Evolutionary conservation across 1,140 invertebrate genomes (phyloP).

Genomic region (Chrysopa pallens): DNA sequence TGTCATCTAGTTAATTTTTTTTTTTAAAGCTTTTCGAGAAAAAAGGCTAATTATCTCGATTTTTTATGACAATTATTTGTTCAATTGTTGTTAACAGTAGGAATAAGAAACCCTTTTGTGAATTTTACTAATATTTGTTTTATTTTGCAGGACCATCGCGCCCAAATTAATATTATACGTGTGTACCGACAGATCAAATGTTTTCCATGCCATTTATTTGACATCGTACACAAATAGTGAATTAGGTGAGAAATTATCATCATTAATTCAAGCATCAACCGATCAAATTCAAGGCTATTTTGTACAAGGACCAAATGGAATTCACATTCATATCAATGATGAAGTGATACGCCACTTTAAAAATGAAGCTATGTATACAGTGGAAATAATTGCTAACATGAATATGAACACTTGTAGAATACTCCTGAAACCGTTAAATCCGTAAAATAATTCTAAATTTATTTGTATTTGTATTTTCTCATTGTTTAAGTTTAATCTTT

Average conservation of each 20-base stretch:
- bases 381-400: conserved; percentile 25
- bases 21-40: neutral
- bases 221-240: conserved; percentile 43
- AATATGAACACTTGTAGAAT: too few species aligned
- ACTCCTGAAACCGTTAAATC: too few species aligned
- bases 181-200: conserved; percentile 40
- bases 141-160: conserved; percentile 37
- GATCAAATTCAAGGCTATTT: conserved; percentile 40
- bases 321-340: conserved; percentile 56
- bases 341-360: conserved; percentile 48
- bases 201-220: conserved; percentile 69
- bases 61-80: too few species aligned
- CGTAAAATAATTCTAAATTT: too few species aligned
- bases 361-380: conserved; percentile 40
- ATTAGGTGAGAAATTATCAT: conserved; percentile 44
- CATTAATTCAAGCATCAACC: conserved; percentile 31
- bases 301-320: conserved; percentile 53
- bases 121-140: conserved; percentile 5
- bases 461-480: too few species aligned
- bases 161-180: conserved; percentile 67
- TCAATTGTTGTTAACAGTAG: too few species aligned
- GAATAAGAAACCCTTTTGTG: too few species aligned
- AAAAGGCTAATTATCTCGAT: too few species aligned
- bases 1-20: neutral
- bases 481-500: too few species aligned